Percentiles rank a stretch among this genome's conserved stretches.
phyloP scores from a whole-genome alignment of 2,797 vertebrate genomes.

The Lepus oiostolus region DNA sequence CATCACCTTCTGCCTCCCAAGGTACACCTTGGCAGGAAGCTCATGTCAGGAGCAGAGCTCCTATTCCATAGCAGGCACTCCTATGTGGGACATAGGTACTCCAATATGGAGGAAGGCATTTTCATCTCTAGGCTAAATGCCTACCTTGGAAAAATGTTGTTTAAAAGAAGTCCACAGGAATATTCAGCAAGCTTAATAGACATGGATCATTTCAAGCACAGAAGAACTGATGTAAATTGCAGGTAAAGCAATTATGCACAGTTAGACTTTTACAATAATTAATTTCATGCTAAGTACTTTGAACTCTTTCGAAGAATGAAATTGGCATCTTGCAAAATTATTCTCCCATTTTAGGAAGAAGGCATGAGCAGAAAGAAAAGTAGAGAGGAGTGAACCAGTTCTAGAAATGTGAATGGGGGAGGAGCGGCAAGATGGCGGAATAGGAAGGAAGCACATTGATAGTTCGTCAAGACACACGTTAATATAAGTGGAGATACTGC shows the following conservation, averaged over 20 bases:
- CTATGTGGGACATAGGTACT: too few species aligned
- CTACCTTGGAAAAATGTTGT: conserved; percentile 9
- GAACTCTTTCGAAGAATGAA: neutral
- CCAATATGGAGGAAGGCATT: too few species aligned
- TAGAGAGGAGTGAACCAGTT: neutral
- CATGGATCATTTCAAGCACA: neutral
- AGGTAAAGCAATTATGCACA: neutral
- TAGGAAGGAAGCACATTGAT: too few species aligned
- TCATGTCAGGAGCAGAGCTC: too few species aligned
- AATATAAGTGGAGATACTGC: too few species aligned
- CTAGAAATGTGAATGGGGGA: neutral
- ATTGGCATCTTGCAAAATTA: neutral
- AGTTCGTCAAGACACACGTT: too few species aligned
- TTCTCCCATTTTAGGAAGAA: neutral
- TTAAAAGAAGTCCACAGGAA: neutral
- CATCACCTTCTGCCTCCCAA: too few species aligned
- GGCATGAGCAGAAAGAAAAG: neutral
- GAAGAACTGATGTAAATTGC: neutral
- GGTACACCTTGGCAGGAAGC: too few species aligned
- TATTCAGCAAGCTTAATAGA: neutral
- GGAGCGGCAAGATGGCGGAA: too few species aligned
- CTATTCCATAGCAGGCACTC: too few species aligned
- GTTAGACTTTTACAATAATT: neutral
- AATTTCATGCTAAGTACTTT: neutral
- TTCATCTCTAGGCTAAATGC: too few species aligned